These are phyloP conservation scores for Drosophila sulfurigaster DNA, from an alignment of 1,140 invertebrate genomes.

Conservation along the genomic window DNA sequence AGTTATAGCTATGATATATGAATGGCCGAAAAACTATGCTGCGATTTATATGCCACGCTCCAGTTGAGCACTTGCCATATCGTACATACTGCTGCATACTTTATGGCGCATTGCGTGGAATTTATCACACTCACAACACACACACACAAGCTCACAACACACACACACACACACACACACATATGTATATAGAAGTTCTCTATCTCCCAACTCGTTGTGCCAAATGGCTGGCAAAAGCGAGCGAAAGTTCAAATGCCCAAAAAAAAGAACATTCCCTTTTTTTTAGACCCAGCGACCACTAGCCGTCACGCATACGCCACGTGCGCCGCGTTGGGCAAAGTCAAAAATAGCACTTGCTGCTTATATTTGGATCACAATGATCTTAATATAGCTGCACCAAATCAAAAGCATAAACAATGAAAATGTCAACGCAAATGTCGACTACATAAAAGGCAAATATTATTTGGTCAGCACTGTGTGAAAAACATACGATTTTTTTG, in stretches of 20 bases:
- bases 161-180: background rate
- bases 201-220: background rate
- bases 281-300: slow-evolving; percentile 8
- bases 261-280: background rate
- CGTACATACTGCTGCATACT: slow-evolving; percentile 34
- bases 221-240: slow-evolving; percentile 25
- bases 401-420: background rate
- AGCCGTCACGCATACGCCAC: slow-evolving; percentile 34
- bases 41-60: slow-evolving; percentile 51
- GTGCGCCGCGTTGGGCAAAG: background rate
- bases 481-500: too few species aligned
- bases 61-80: slow-evolving; percentile 46
- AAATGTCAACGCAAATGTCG: slow-evolving; percentile 12
- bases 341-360: slow-evolving; percentile 25
- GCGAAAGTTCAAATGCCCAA: slow-evolving; percentile 41
- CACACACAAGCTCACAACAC: background rate
- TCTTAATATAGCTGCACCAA: slow-evolving; percentile 4
- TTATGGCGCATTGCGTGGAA: slow-evolving; percentile 52
- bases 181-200: too few species aligned
- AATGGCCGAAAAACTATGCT: slow-evolving; percentile 40
- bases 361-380: slow-evolving; percentile 28
- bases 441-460: background rate
- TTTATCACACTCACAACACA: slow-evolving; percentile 35
- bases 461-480: background rate
- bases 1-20: slow-evolving; percentile 44